A percentile compares a stretch with the other conserved stretches of the same genome.
Conservation (phyloP, 2,797 vertebrate genomes). For the Strix occidentalis region DNA sequence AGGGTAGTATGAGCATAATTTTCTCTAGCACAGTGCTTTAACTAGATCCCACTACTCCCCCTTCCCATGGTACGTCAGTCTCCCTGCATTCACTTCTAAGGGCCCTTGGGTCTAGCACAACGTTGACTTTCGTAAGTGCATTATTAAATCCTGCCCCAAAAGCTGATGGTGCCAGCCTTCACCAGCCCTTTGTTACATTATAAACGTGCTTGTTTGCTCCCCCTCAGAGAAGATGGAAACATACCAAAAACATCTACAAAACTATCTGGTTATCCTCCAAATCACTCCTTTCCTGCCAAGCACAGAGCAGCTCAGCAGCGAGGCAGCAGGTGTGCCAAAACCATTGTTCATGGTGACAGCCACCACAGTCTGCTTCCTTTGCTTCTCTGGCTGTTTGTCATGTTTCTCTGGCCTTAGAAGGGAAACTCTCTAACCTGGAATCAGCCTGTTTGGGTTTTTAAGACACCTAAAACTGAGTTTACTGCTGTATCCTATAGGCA, state of each 20-base stretch:
- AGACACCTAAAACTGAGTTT: not conserved
- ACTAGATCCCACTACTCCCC: not conserved
- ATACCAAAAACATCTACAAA: slow-evolving; percentile 46
- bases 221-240: slow-evolving; percentile 24
- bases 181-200: not conserved
- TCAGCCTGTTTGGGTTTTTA: not conserved
- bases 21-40: not conserved
- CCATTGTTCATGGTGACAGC: slow-evolving; percentile 48
- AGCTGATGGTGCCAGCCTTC: not conserved
- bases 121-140: not conserved
- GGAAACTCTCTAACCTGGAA: not conserved
- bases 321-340: slow-evolving; percentile 59
- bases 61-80: not conserved
- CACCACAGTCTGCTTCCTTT: slow-evolving; percentile 48
- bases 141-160: slow-evolving; percentile 13
- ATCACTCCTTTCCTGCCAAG: slow-evolving; percentile 48
- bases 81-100: not conserved
- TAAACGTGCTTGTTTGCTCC: slow-evolving; percentile 7
- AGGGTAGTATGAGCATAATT: not conserved
- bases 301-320: not conserved
- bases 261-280: slow-evolving; percentile 46
- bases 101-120: not conserved
- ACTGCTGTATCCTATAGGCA: not conserved
- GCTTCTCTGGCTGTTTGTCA: not conserved
- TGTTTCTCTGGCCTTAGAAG: not conserved